Percentiles rank a stretch among this genome's conserved stretches.
phyloP scores from a whole-genome alignment of 2,797 vertebrate species.

The Lagocephalus sceleratus region DNA sequence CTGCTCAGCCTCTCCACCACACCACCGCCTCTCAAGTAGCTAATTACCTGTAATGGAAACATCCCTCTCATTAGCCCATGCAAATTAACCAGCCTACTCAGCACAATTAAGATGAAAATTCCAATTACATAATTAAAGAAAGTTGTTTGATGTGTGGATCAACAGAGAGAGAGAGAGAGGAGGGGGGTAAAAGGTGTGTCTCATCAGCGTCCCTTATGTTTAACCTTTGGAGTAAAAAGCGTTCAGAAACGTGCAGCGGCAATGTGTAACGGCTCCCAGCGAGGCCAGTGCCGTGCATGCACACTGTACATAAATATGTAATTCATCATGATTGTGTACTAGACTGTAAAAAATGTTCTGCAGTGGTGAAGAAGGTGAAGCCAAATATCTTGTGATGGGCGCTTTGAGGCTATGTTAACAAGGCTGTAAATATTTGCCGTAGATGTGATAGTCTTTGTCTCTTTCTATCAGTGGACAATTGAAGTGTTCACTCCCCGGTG shows the following conservation, averaged over 20 bases:
- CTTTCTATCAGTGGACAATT: constrained; percentile 53
- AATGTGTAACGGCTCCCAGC: constrained; percentile 17
- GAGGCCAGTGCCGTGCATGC: constrained; percentile 24
- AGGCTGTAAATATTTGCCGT: constrained; percentile 72
- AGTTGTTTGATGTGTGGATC: constrained; percentile 78
- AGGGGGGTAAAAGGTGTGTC: constrained; percentile 47
- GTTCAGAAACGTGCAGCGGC: constrained; percentile 10
- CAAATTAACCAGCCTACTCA: constrained; percentile 80
- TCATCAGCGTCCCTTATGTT: constrained; percentile 57
- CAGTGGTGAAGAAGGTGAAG: constrained; percentile 60
- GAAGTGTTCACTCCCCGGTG: constrained; percentile 42
- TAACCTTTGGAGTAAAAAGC: constrained; percentile 48
- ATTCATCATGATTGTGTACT: constrained; percentile 52
- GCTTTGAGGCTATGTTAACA: constrained; percentile 62
- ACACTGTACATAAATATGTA: constrained; percentile 58
- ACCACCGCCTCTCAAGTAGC: constrained; percentile 75
- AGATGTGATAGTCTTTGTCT: constrained; percentile 61
- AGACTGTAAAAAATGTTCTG: constrained; percentile 61
- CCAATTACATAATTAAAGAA: constrained; percentile 81
- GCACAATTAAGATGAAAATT: constrained; percentile 81
- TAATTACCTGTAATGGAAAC: constrained; percentile 86
- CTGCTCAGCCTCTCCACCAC: constrained; percentile 65
- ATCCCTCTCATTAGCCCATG: constrained; percentile 83
- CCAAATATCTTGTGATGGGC: constrained; percentile 66
- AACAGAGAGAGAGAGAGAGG: constrained; percentile 53